Base-by-base conservation (phyloP, 2,113 vertebrate genomes). In the Ctenodactylus gundi region DNA sequence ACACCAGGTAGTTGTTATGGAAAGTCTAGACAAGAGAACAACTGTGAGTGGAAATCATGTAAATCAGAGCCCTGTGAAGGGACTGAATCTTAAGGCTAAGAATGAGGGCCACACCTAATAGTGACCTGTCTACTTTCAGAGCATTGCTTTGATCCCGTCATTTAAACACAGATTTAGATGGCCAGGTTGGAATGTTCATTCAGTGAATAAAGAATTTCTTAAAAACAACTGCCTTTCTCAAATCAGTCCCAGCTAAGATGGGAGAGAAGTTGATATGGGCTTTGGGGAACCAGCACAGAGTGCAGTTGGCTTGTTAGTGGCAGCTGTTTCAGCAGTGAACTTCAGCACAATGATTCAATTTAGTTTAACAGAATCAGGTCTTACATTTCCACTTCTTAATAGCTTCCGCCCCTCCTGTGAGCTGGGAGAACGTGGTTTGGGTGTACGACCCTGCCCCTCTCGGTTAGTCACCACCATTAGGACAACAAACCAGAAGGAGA, bases 381-480 rank as follows among this genome's bases (percentile, higher is more conserved):
- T 96, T 95, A 80, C 34, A 55, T 97, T 94, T 88, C 86, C 92
- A 60, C 64, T 92, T 82, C 85, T 93, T 80, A 95, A 94, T 95
- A 72, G 72, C 55, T 96, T 94, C 87, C 53, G 72, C 86, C 91
- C 72, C 9, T 92, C n/a, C 58, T 34, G 62, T 25, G 14, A 65
- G 53, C 49, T 60, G 27, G 46, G 67, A 95, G 67, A 89, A 55
- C 58, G 89, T 68, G 83, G 21, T 81, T 77, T 94, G 29, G 60
- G 67, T 76, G 55, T 88, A 90, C 15, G 67, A 88, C 17, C 36
- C 73, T 70, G 57, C 7, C 90, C 73, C 23, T 93, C 84, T 39
- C 93, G 78, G 93, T 95, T 91, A 77, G 87, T 75, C 86, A 91
- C 89, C 86, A 91, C 89, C 87, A 83, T 82, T 88, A 95, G 94